Conservation (phyloP, 2,113 vertebrate genomes). For the Poeciliopsis prolifica region DNA sequence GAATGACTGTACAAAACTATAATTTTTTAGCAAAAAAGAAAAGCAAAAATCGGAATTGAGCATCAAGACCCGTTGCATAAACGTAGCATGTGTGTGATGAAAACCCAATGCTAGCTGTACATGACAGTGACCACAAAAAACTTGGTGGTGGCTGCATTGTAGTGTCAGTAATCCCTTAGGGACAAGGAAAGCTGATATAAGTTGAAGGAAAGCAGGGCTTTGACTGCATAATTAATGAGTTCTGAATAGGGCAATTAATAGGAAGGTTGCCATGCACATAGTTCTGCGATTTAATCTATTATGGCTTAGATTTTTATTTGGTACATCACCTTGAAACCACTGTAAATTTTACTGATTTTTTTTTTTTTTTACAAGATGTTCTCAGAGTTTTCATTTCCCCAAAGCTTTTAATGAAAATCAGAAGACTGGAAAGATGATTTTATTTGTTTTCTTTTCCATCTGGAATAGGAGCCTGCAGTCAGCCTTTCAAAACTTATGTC, state of each 20-base stretch:
- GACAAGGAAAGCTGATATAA: too few relatives aligned
- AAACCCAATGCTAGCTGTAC: too few relatives aligned
- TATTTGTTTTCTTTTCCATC: constrained; percentile 64
- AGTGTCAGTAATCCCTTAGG: too few relatives aligned
- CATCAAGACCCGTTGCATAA: too few relatives aligned
- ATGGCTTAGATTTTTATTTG: constrained; percentile 43
- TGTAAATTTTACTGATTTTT: constrained; percentile 64
- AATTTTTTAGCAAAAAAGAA: too few relatives aligned
- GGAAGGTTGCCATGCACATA: constrained; percentile 54
- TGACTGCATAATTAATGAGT: constrained; percentile 64
- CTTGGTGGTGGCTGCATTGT: too few relatives aligned
- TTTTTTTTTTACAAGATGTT: constrained; percentile 37
- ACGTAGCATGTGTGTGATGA: too few relatives aligned
- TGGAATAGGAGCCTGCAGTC: constrained; percentile 59
- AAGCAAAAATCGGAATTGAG: too few relatives aligned
- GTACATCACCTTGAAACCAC: constrained; percentile 49
- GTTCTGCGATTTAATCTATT: constrained; percentile 66
- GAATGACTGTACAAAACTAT: too few relatives aligned
- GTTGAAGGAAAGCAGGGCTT: constrained; percentile 3
- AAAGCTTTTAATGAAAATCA: constrained; percentile 49
- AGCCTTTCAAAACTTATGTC: constrained; percentile 26
- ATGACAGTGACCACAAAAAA: too few relatives aligned
- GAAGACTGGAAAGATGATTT: constrained; percentile 42
- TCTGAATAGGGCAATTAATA: constrained; percentile 71
- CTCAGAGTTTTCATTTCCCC: constrained; percentile 22